Conservation (phyloP, 2,113 vertebrate genomes). For the Istiophorus platypterus region DNA sequence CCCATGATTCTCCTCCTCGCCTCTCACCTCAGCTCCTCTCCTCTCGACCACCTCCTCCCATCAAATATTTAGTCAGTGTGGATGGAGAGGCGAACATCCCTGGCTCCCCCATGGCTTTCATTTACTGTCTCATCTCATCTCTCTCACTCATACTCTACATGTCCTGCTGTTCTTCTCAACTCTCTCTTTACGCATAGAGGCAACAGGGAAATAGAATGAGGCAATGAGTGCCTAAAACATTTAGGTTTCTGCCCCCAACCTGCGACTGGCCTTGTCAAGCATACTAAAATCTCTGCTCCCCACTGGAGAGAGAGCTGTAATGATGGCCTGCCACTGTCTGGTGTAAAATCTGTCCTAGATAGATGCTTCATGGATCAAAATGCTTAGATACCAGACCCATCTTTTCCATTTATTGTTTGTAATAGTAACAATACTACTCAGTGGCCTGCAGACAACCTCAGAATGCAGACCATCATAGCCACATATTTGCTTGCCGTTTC, state of each 20-base stretch:
- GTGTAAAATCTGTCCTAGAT: conserved; percentile 13
- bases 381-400: conserved; percentile 23
- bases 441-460: conserved; percentile 22
- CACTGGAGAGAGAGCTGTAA: conserved; percentile 11
- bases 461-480: conserved; percentile 19
- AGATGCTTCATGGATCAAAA: conserved; percentile 21
- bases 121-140: conserved; percentile 42
- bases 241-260: conserved; percentile 18
- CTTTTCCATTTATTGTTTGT: conserved; percentile 31
- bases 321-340: conserved; percentile 14
- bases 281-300: conserved; percentile 44
- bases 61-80: conserved; percentile 77
- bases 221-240: conserved; percentile 54
- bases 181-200: conserved; percentile 25
- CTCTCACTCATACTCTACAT: conserved; percentile 13
- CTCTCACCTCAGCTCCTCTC: conserved; percentile 37
- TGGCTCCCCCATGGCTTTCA: conserved; percentile 10
- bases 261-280: conserved; percentile 57
- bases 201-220: conserved; percentile 28
- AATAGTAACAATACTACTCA: not conserved
- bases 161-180: conserved; percentile 30
- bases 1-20: conserved; percentile 45
- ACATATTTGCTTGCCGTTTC: conserved; percentile 24
- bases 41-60: conserved; percentile 48
- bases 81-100: conserved; percentile 44